These are phyloP conservation scores for Periphyllus acericola DNA, from an alignment of 2,888 invertebrate genomes.

Conservation along the genomic window DNA sequence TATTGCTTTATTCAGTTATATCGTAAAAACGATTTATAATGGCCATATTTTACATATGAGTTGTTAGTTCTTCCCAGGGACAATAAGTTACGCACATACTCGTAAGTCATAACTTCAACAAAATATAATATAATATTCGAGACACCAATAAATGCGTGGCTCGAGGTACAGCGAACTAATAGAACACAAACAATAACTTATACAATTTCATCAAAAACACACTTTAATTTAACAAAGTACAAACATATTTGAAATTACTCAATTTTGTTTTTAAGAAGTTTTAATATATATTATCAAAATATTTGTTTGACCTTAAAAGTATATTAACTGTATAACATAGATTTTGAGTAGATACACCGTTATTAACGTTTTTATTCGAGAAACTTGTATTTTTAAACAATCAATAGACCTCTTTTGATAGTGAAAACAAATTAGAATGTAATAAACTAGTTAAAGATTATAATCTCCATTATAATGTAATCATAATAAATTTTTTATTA, in stretches of 20 bases:
- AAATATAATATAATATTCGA: conserved; percentile 41
- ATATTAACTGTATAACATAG: neutral
- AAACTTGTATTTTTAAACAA: neutral
- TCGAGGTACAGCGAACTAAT: neutral
- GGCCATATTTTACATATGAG: conserved; percentile 36
- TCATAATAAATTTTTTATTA: neutral
- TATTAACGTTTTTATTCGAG: neutral
- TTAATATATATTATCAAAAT: neutral
- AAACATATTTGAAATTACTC: neutral
- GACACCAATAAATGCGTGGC: conserved; percentile 25
- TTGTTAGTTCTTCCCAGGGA: conserved; percentile 41
- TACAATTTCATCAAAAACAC: conserved; percentile 1
- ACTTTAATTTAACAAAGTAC: neutral
- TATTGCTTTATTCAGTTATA: conserved; percentile 40
- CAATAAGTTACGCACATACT: conserved; percentile 44
- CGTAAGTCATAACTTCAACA: conserved; percentile 43
- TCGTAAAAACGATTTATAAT: conserved; percentile 54
- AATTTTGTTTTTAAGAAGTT: neutral
- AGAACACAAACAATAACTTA: conserved; percentile 10
- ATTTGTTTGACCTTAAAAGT: conserved; percentile 8
- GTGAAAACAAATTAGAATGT: too few relatives aligned
- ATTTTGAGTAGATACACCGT: neutral
- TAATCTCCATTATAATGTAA: too few relatives aligned
- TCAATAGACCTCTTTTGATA: too few relatives aligned
- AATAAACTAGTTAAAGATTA: too few relatives aligned